Evolutionary conservation across 2,797 vertebrate genomes (phyloP), one percentile per base, ranked within the genome.

Genomic region (Lacerta agilis): DNA sequence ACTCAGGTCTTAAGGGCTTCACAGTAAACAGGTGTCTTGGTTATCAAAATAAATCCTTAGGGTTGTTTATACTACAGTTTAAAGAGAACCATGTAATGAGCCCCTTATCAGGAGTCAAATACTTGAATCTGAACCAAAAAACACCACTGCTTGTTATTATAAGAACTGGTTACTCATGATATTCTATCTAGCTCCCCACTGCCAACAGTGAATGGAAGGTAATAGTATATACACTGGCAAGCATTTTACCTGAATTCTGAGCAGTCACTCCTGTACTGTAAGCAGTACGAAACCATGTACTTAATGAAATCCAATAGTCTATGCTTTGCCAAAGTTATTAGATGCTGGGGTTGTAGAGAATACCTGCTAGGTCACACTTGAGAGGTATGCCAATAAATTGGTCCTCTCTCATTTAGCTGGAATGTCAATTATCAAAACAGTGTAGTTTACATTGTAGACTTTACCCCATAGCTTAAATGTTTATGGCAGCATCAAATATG

Each of bases 11-110:
- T 67, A 27, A 9, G 8, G 36, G 41, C 5, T 33, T 9, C 27
- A 41, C 7, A 43, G n/a, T 36, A 64, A 82, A 82, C 72, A 10
- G 58, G 73, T 15, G 5, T 76, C 49, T 72, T 75, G 18, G 55
- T 33, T 80, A 43, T 80, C 8, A 64, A 38, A 79, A 75, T 66
- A 38, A 80, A 66, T 27, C 33, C 55, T 85, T 66, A 73, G 49
- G 80, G 64, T 85, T 85, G 38, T 80, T 88, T 80, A 81, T 85
- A 75, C 23, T 69, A 29, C 25, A 49, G 33, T 36, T 67, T 82
- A 45, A 86, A 75, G 38, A 45, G 15, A 75, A 64, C 2, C 78
- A 75, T 75, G 58, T 88, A 88, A 88, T 79, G 87, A 88, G 27
- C n/a, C n/a, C 25, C 69, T 85, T 66, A 85, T 80, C 78, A 49